Evolutionary conservation across 2,888 invertebrate species (phyloP).

Genomic region (Petrophora chlorosata): DNA sequence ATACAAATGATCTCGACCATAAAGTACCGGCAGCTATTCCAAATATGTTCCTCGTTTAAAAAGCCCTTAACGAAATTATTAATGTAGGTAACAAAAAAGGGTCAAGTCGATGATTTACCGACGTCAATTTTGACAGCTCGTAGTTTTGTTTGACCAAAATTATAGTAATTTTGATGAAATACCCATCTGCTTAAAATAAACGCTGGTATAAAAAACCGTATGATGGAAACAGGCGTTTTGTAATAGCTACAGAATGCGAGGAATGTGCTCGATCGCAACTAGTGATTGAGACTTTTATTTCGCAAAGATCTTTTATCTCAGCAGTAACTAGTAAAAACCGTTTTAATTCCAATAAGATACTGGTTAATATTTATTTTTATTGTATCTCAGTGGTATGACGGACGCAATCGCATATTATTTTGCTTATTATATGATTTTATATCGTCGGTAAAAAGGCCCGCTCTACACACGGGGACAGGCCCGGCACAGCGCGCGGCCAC

Average conservation of each 20-base stretch:
- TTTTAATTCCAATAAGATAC: slow-evolving; percentile 28
- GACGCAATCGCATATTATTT: slow-evolving; percentile 39
- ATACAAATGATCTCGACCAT: slow-evolving; percentile 69
- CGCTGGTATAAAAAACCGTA: slow-evolving; percentile 58
- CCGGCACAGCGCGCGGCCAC: slow-evolving; percentile 43
- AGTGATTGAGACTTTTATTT: slow-evolving; percentile 45
- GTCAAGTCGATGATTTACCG: slow-evolving; percentile 77
- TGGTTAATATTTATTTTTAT: slow-evolving; percentile 44
- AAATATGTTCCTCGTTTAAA: slow-evolving; percentile 78
- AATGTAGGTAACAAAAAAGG: slow-evolving; percentile 72
- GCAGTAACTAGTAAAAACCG: slow-evolving; percentile 26
- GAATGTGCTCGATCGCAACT: slow-evolving; percentile 53
- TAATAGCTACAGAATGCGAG: slow-evolving; percentile 63
- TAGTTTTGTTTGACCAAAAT: slow-evolving; percentile 80
- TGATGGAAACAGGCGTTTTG: slow-evolving; percentile 58
- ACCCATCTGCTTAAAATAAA: slow-evolving; percentile 79
- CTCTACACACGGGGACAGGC: slow-evolving; percentile 41
- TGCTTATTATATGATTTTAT: slow-evolving; percentile 51
- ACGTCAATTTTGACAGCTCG: slow-evolving; percentile 80
- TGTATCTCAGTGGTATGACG: slow-evolving; percentile 37
- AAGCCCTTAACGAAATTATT: slow-evolving; percentile 81
- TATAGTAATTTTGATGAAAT: slow-evolving; percentile 81
- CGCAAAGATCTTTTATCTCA: slow-evolving; percentile 43
- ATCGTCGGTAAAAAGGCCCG: slow-evolving; percentile 41
- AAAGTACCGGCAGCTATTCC: slow-evolving; percentile 75